These are phyloP conservation scores for Stomatorhinus walkeri DNA, from an alignment of 2,797 vertebrate genomes.

Conservation along the genomic window DNA sequence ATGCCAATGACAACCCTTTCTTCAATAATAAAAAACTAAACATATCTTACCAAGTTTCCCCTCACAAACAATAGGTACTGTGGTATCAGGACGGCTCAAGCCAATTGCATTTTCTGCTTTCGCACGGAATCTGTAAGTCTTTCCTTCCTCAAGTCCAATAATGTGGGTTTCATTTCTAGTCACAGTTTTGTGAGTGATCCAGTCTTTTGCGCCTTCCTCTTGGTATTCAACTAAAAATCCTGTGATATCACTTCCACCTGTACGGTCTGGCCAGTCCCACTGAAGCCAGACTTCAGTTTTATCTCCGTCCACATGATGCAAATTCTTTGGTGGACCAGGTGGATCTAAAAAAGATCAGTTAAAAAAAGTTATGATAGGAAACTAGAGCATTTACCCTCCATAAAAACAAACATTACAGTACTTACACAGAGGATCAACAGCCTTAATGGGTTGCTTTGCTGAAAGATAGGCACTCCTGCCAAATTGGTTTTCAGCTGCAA, in stretches of 20 bases:
- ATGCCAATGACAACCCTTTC: not conserved
- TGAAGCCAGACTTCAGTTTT: slow-evolving; percentile 93
- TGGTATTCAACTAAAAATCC: slow-evolving; percentile 97
- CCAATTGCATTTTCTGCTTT: slow-evolving; percentile 89
- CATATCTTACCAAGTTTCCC: slow-evolving; percentile 82
- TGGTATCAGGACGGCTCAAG: slow-evolving; percentile 85
- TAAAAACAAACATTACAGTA: slow-evolving; percentile 36
- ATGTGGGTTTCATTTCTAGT: slow-evolving; percentile 74
- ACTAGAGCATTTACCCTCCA: not conserved
- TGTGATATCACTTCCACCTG: slow-evolving; percentile 90
- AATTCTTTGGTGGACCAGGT: slow-evolving; percentile 90
- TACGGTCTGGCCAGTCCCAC: slow-evolving; percentile 94
- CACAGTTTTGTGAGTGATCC: slow-evolving; percentile 90
- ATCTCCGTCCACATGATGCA: slow-evolving; percentile 92
- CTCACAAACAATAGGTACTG: slow-evolving; percentile 87
- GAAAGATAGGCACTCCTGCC: slow-evolving; percentile 78
- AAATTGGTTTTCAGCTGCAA: slow-evolving; percentile 95
- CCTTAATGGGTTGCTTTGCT: slow-evolving; percentile 81
- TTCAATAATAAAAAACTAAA: not conserved
- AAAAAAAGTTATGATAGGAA: slow-evolving; percentile 10
- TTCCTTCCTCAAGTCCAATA: slow-evolving; percentile 80
- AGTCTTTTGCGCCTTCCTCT: slow-evolving; percentile 84
- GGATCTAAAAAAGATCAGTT: slow-evolving; percentile 67
- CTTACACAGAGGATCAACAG: slow-evolving; percentile 93
- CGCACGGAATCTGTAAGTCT: slow-evolving; percentile 93